phyloP scores from a whole-genome alignment of 2,888 invertebrate species.

The Dendrolimus houi region DNA sequence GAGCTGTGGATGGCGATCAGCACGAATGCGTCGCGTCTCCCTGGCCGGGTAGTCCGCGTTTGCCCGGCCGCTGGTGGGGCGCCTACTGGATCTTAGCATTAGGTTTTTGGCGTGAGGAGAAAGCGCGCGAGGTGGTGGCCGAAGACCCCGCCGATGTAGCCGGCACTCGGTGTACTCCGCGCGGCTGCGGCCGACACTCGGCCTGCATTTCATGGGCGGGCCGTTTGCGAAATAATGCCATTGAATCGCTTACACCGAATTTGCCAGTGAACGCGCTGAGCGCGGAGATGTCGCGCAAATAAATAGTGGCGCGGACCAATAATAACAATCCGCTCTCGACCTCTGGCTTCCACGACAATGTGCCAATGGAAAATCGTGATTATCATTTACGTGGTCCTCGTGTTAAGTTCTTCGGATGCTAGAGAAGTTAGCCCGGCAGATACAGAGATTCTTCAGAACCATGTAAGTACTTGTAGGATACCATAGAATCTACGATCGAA shows the following conservation, averaged over 20 bases:
- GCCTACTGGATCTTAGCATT: constrained; percentile 18
- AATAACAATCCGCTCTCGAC: constrained; percentile 32
- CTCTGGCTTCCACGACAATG: constrained; percentile 51
- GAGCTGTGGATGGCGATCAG: constrained; percentile 1
- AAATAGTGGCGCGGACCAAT: constrained; percentile 46
- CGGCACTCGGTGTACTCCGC: constrained; percentile 54
- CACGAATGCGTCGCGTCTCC: background rate
- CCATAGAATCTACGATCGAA: constrained; percentile 5
- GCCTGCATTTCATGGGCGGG: constrained; percentile 48
- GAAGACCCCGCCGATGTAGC: constrained; percentile 40
- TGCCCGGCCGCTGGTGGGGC: constrained; percentile 20
- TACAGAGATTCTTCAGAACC: constrained; percentile 39
- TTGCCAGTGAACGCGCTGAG: constrained; percentile 50
- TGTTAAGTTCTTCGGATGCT: constrained; percentile 31
- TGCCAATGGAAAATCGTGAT: constrained; percentile 67
- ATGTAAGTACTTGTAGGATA: constrained; percentile 44
- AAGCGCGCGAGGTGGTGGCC: constrained; percentile 65
- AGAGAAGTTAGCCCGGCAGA: constrained; percentile 45
- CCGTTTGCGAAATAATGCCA: constrained; percentile 67
- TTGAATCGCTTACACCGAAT: constrained; percentile 49
- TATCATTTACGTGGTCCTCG: constrained; percentile 53
- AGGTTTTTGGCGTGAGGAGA: constrained; percentile 58
- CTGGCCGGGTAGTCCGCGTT: background rate
- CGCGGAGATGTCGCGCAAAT: constrained; percentile 65
- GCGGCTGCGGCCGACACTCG: constrained; percentile 69